Evolutionary conservation across 2,797 vertebrate species (phyloP).

Genomic region (Danio jaintianensis): DNA sequence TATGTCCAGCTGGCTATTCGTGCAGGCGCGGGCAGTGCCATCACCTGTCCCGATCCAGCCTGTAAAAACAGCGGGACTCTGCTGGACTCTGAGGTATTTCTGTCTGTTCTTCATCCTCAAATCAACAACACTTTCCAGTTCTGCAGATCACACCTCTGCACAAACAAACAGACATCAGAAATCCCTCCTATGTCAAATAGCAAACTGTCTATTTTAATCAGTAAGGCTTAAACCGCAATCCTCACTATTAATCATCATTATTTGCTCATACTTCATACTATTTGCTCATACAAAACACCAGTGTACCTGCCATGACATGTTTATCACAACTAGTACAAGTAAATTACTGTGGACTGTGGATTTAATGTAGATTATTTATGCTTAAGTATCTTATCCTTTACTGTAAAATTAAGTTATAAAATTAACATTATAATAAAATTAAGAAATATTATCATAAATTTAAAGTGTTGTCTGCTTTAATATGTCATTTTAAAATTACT

Average conservation of each 20-base stretch:
- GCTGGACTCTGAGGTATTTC: constrained; percentile 90
- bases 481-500: background rate
- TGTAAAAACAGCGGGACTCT: constrained; percentile 85
- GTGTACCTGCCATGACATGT: background rate
- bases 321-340: background rate
- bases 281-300: background rate
- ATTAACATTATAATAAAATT: no score
- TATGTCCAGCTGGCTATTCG: constrained; percentile 89
- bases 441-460: background rate
- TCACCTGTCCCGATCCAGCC: constrained; percentile 92
- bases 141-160: background rate
- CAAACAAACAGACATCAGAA: background rate
- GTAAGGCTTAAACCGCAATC: background rate
- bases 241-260: no score
- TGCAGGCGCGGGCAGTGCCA: constrained; percentile 89
- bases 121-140: constrained; percentile 23
- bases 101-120: constrained; percentile 10
- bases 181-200: no score
- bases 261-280: background rate
- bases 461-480: no score
- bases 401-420: no score
- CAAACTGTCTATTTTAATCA: constrained; percentile 7
- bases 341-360: no score
- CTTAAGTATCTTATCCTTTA: no score
- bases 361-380: background rate